Conservation (phyloP, 2,797 vertebrate genomes). For the Cercopithecus petaurista region DNA sequence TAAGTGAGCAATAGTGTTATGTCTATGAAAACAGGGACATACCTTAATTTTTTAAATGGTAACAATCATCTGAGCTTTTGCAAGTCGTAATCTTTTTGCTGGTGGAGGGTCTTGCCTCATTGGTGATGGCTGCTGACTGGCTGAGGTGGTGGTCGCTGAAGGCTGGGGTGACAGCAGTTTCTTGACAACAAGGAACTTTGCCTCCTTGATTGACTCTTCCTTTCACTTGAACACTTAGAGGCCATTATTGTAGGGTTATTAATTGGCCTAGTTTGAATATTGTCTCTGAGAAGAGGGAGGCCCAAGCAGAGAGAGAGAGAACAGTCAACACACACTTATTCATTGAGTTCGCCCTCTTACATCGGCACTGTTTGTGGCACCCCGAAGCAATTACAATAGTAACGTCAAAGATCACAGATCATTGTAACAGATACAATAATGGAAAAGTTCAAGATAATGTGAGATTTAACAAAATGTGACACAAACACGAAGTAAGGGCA, state of each 20-base stretch:
- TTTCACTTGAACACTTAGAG: not conserved
- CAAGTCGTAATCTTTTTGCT: not conserved
- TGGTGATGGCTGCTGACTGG: not conserved
- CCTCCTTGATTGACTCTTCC: not conserved
- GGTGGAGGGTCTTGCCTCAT: not conserved
- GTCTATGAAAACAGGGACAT: not conserved
- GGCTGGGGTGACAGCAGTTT: not conserved
- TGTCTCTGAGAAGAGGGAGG: not conserved
- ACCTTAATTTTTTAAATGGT: not conserved
- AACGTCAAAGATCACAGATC: not conserved
- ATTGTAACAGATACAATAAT: not conserved
- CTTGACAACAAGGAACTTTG: not conserved
- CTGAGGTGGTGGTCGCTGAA: not conserved
- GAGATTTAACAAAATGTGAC: not conserved
- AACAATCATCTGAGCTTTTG: not conserved
- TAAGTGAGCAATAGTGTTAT: not conserved
- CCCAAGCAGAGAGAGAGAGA: not conserved
- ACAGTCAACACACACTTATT: not conserved
- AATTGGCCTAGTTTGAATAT: not conserved
- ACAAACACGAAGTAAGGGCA: not conserved
- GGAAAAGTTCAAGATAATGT: not conserved
- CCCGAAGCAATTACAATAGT: not conserved
- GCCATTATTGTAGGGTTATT: not conserved
- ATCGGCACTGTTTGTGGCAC: not conserved
- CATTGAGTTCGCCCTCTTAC: not conserved